Percentiles rank a stretch among this genome's conserved stretches.
Evolutionary conservation across 2,888 invertebrate species (phyloP).

Genomic region (Scotopteryx bipunctaria): DNA sequence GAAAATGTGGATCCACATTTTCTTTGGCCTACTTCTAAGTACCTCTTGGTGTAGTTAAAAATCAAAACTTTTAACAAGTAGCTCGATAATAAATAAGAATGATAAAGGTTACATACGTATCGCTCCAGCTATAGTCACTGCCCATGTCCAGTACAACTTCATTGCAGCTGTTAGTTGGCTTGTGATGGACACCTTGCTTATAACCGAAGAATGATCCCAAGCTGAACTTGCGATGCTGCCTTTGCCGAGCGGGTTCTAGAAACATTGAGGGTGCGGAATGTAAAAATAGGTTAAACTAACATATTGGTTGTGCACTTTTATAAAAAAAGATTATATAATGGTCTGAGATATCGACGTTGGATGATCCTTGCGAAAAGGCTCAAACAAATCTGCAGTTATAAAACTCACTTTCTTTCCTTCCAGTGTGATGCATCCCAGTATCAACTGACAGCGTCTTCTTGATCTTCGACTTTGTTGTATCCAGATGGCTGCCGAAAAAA

Average conservation of each 20-base stretch:
- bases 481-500: constrained; percentile 75
- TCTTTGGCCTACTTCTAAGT: too few species aligned
- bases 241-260: constrained; percentile 46
- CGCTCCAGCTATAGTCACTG: constrained; percentile 77
- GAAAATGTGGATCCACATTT: too few species aligned
- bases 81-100: background rate
- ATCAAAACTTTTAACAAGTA: too few species aligned
- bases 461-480: constrained; percentile 72
- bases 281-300: too few species aligned
- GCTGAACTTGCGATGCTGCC: constrained; percentile 77
- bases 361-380: too few species aligned
- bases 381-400: too few species aligned
- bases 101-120: constrained; percentile 56
- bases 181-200: constrained; percentile 53
- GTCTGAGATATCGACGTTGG: too few species aligned
- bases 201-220: constrained; percentile 77
- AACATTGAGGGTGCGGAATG: background rate
- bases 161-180: constrained; percentile 59
- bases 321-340: too few species aligned
- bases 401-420: constrained; percentile 65
- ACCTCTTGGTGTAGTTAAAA: too few species aligned
- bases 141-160: constrained; percentile 76
- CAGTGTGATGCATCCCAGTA: constrained; percentile 81
- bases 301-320: too few species aligned
- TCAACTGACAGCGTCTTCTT: constrained; percentile 80